Percentiles rank a stretch among this genome's conserved stretches.
phyloP scores from a whole-genome alignment of 2,888 invertebrate species.

The Horisme vitalbata region DNA sequence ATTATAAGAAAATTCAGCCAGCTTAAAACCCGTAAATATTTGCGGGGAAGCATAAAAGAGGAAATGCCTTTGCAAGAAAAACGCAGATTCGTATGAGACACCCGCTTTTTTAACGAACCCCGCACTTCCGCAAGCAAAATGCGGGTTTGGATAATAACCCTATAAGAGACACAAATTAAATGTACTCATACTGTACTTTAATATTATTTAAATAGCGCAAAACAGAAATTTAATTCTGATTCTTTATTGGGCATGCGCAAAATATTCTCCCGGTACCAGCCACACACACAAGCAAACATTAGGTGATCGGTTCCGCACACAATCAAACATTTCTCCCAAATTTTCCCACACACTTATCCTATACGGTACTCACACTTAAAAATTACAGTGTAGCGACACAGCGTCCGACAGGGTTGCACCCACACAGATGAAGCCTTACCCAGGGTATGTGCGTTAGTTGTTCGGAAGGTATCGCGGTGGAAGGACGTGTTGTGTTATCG shows the following conservation, averaged over 20 bases:
- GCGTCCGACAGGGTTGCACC: constrained; percentile 39
- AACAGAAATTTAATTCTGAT: constrained; percentile 59
- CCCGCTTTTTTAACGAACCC: not conserved
- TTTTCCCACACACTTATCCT: constrained; percentile 53
- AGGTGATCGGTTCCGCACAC: constrained; percentile 61
- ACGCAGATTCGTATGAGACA: not conserved
- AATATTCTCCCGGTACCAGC: constrained; percentile 48
- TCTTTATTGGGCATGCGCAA: constrained; percentile 58
- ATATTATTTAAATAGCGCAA: constrained; percentile 60
- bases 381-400: constrained; percentile 34
- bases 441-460: constrained; percentile 66
- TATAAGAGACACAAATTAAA: constrained; percentile 28
- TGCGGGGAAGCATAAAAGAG: constrained; percentile 3
- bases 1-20: not conserved
- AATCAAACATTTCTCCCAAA: constrained; percentile 37
- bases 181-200: constrained; percentile 50
- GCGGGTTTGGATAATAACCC: no score
- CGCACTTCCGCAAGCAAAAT: no score
- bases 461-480: constrained; percentile 39
- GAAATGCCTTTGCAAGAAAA: not conserved
- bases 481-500: constrained; percentile 23
- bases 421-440: constrained; percentile 57
- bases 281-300: constrained; percentile 48
- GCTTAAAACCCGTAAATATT: constrained; percentile 12
- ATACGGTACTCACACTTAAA: constrained; percentile 53